Conservation (phyloP, 2,113 vertebrate species). For the Phyllostomus discolor region DNA sequence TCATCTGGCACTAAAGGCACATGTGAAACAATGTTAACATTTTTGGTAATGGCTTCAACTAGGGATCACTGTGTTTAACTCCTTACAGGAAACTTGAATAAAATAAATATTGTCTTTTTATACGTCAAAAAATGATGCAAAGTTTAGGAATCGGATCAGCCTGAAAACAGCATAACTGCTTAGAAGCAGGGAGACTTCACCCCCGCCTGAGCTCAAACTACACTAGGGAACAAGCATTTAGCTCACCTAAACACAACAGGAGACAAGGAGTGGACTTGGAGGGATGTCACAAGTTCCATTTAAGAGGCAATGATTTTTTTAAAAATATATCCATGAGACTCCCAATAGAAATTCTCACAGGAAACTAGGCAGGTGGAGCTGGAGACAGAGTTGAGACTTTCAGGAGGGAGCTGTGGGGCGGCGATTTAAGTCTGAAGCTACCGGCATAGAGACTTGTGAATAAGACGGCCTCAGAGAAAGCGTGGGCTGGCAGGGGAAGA, state of each 20-base stretch:
- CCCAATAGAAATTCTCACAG: not conserved
- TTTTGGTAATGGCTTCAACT: not conserved
- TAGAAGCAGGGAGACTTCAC: not conserved
- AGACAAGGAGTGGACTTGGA: not conserved
- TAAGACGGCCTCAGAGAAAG: not conserved
- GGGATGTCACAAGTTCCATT: not conserved
- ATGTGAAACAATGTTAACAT: too few species aligned
- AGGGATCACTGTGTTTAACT: slow-evolving; percentile 46
- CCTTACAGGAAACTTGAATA: slow-evolving; percentile 48
- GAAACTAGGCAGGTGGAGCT: not conserved
- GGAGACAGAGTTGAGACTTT: not conserved
- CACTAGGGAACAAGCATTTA: not conserved
- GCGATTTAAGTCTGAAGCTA: not conserved
- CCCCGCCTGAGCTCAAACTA: not conserved
- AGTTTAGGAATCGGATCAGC: not conserved
- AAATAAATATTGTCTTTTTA: slow-evolving; percentile 67
- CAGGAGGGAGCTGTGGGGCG: not conserved
- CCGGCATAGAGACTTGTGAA: not conserved
- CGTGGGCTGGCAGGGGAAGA: not conserved
- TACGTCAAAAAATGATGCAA: not conserved
- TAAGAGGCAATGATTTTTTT: not conserved
- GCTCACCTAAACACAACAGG: not conserved
- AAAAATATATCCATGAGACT: not conserved
- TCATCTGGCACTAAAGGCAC: too few species aligned
- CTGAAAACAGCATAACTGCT: not conserved